Evolutionary conservation across 2,888 invertebrate genomes (phyloP), one percentile per base, ranked within the genome.

Genomic region (Ischnura elegans): DNA sequence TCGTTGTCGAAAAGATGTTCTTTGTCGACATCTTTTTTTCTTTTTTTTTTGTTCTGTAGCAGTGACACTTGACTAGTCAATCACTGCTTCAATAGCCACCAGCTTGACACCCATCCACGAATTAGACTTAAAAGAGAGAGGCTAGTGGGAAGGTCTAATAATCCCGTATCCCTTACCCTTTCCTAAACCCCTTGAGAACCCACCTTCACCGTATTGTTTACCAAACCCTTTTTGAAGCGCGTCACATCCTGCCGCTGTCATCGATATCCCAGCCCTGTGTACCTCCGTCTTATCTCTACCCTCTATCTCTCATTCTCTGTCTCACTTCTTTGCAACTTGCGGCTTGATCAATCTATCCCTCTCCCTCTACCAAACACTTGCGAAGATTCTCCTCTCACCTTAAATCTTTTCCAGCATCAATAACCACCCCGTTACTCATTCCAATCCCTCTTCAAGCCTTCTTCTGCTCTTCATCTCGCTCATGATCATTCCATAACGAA

Each of bases 11-110:
- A 76, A 76, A 76, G 76, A 76, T 76, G 76, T 36, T 76, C 76
- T 51, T 51, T 76, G 76, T 76, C 36, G 76, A 76, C 76, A 76
- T 76, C 76, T 76, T 76, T 76, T 76, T 76, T 19, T 51, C 2
- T 51, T 5, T 51, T 51, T 51, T 51, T 51, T 51, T 51, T 51
- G 51, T 76, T 76, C 76, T n/a, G 90, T 86, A 86, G 86, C 55
- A 90, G 90, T 61, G 25, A 90, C 42, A 61, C 55, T 90, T 55
- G 90, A 55, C 43, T 90, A 90, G 90, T 90, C 21, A 90, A 90
- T 55, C 90, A 90, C 90, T 90, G 90, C 90, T 61, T 90, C 42
- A 90, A 90, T 90, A 55, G 86, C 45, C 86, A 86, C 86, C 86
- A 86, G 86, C 86, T 86, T 86, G 86, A 86, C 86, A 86, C 86